phyloP scores from a whole-genome alignment of 2,113 vertebrate genomes.

The Callospermophilus lateralis region DNA sequence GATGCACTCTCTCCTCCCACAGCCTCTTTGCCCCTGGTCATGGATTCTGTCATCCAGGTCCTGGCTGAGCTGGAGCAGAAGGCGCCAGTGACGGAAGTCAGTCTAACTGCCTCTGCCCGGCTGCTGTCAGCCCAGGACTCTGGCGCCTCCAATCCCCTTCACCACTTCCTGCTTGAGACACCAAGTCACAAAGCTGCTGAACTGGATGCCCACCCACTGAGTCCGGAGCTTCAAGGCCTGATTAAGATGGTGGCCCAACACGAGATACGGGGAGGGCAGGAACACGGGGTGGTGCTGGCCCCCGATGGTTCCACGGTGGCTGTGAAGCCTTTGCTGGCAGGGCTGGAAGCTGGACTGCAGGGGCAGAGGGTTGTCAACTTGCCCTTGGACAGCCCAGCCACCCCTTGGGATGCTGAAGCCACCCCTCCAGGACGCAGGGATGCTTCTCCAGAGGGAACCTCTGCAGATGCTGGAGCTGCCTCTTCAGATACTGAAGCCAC shows the following conservation, averaged over 20 bases:
- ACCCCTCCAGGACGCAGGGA: not conserved
- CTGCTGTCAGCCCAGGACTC: conserved; percentile 49
- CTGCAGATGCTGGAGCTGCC: not conserved
- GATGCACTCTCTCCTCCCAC: not conserved
- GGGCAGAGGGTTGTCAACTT: not conserved
- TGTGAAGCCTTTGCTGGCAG: conserved; percentile 88
- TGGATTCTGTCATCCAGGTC: conserved; percentile 88
- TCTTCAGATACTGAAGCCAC: not conserved
- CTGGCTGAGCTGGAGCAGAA: conserved; percentile 86
- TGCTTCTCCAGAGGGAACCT: not conserved
- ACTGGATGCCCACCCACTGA: not conserved
- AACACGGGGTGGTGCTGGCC: conserved; percentile 89
- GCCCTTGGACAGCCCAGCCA: not conserved
- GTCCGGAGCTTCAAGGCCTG: conserved; percentile 62
- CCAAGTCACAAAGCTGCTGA: accelerated
- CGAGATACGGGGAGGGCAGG: not conserved
- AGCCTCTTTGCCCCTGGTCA: conserved; percentile 84
- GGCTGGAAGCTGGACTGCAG: conserved; percentile 89
- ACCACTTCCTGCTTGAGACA: conserved; percentile 76
- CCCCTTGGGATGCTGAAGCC: not conserved
- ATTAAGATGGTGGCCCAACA: conserved; percentile 70
- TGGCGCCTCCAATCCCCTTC: conserved; percentile 65
- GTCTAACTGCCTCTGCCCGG: not conserved
- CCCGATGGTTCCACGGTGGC: conserved; percentile 93
- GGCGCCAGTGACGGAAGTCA: not conserved